Evolutionary conservation across 2,113 vertebrate species (phyloP).

Genomic region (Gambusia holbrooki): DNA sequence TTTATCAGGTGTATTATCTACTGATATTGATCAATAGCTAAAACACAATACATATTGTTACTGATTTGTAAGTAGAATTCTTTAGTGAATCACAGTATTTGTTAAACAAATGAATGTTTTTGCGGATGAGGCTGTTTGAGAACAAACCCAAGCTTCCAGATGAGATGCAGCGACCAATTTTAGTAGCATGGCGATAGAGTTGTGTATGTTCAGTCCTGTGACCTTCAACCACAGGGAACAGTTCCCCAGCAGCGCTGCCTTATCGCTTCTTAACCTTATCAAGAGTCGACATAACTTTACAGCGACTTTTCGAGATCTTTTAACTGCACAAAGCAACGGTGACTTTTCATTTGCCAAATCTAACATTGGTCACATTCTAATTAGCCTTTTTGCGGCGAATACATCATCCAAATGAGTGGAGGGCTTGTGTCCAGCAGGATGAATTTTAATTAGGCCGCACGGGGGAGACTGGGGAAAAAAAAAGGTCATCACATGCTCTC

Average conservation of each 20-base stretch:
- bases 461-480: constrained; percentile 16
- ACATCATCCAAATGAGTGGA: constrained; percentile 38
- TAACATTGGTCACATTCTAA: constrained; percentile 40
- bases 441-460: constrained; percentile 57
- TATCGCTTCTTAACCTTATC: background rate
- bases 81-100: no score
- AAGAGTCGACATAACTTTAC: background rate
- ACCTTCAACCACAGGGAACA: background rate
- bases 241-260: background rate
- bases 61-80: no score
- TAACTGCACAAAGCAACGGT: background rate
- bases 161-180: no score
- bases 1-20: no score
- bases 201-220: no score
- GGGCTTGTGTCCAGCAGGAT: constrained; percentile 42
- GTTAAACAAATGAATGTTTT: no score
- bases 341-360: constrained; percentile 33
- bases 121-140: no score
- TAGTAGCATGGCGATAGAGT: no score
- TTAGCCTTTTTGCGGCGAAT: constrained; percentile 42
- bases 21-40: no score
- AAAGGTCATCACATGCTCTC: constrained; percentile 53
- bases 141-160: no score
- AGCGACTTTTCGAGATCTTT: background rate
- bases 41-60: no score